Conservation (phyloP, 2,888 invertebrate species). For the Harmothoe impar region DNA sequence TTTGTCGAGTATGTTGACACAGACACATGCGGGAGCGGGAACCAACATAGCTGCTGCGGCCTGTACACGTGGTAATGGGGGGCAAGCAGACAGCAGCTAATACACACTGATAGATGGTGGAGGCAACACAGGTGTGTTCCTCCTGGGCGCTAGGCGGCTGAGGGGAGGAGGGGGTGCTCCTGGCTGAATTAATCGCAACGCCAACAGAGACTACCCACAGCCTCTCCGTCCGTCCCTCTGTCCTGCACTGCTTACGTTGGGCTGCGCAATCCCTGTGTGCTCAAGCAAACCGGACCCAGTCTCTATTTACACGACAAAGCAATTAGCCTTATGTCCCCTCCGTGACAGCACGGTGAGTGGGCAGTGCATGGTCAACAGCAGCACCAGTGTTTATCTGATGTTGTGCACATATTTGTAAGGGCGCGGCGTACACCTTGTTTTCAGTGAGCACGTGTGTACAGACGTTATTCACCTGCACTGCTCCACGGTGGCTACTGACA, state of each 20-base stretch:
- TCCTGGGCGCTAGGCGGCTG: too few relatives aligned
- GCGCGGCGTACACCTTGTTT: background rate
- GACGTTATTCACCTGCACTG: background rate
- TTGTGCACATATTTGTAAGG: background rate
- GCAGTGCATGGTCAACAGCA: background rate
- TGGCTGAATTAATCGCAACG: background rate
- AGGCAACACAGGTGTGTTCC: conserved; percentile 10
- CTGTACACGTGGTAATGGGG: background rate
- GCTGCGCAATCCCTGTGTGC: background rate
- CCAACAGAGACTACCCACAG: background rate
- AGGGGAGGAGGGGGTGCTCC: background rate
- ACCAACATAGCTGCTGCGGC: background rate
- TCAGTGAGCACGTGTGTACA: background rate
- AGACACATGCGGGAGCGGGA: background rate
- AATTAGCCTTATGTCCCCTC: background rate
- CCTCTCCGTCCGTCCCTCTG: background rate
- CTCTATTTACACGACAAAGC: background rate
- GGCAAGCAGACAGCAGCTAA: background rate
- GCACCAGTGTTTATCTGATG: background rate
- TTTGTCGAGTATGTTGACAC: conserved; percentile 2
- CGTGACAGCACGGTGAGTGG: background rate
- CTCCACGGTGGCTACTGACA: background rate
- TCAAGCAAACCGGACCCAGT: background rate
- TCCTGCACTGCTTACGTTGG: background rate
- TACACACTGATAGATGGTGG: conserved; percentile 6